Percentiles rank a stretch among this genome's conserved stretches.
These are phyloP conservation scores for Myotis planiceps DNA, from an alignment of 2,797 vertebrate species.

Conservation along the genomic window DNA sequence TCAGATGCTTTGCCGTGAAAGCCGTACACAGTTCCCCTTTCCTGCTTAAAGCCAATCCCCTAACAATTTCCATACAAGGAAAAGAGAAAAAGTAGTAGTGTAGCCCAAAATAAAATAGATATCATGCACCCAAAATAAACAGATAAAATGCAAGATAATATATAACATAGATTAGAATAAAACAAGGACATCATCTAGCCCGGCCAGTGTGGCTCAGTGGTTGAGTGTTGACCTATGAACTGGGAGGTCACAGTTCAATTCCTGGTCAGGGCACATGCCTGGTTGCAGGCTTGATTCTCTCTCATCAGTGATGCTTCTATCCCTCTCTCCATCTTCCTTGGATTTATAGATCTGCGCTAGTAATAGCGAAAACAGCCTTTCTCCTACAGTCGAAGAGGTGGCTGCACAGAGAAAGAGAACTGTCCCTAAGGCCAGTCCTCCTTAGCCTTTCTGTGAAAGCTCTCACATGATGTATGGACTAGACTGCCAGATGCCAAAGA, in stretches of 20 bases:
- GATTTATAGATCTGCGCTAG: background rate
- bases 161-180: background rate
- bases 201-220: background rate
- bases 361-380: background rate
- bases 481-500: background rate
- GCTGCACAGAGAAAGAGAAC: background rate
- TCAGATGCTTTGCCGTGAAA: background rate
- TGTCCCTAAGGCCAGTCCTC: background rate
- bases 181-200: background rate
- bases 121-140: background rate
- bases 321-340: background rate
- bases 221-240: background rate
- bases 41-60: background rate
- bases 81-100: background rate
- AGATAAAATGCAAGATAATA: background rate
- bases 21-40: background rate
- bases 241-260: background rate
- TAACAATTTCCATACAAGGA: background rate
- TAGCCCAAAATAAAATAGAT: background rate
- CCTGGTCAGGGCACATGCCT: background rate
- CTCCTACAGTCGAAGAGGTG: background rate
- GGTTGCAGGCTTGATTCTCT: background rate
- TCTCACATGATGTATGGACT: background rate
- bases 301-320: background rate
- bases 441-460: background rate